Percentiles rank a stretch among this genome's conserved stretches.
phyloP scores from a whole-genome alignment of 2,888 invertebrate species.

The Orthosia gothica region DNA sequence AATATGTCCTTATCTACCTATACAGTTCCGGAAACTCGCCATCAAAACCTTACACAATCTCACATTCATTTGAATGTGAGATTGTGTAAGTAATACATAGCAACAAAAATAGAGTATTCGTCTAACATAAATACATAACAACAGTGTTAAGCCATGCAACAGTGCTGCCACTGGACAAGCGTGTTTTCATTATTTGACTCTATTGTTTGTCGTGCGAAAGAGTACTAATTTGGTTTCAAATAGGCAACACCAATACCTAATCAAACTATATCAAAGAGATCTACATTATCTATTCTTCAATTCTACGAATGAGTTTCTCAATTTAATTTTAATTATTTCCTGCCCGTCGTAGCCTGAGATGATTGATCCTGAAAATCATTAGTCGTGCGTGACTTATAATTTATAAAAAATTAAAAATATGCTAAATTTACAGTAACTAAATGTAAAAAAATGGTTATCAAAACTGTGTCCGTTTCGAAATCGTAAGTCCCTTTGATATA shows the following conservation, averaged over 20 bases:
- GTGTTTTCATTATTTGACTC: too few relatives aligned
- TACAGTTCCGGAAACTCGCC: too few relatives aligned
- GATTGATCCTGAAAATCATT: not conserved
- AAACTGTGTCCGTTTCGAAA: constrained; percentile 59
- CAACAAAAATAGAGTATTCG: too few relatives aligned
- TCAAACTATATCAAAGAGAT: too few relatives aligned
- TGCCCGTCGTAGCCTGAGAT: constrained; percentile 18
- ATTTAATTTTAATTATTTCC: constrained; percentile 43
- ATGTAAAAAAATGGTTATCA: constrained; percentile 68
- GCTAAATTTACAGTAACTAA: constrained; percentile 63
- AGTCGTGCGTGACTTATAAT: constrained; percentile 20
- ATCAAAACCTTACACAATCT: too few relatives aligned
- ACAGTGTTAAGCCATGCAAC: too few relatives aligned
- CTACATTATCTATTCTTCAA: constrained; percentile 2
- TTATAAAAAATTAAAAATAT: constrained; percentile 55
- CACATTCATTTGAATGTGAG: too few relatives aligned
- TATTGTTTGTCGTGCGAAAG: not conserved
- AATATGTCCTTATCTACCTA: too few relatives aligned
- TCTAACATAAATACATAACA: too few relatives aligned
- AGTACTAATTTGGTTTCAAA: not conserved
- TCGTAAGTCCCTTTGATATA: constrained; percentile 61
- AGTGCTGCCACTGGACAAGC: too few relatives aligned
- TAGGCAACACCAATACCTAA: not conserved
- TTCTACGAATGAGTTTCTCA: constrained; percentile 28
- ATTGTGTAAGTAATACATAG: too few relatives aligned